phyloP scores from a whole-genome alignment of 2,888 invertebrate genomes.

The Dryadula phaetusa region DNA sequence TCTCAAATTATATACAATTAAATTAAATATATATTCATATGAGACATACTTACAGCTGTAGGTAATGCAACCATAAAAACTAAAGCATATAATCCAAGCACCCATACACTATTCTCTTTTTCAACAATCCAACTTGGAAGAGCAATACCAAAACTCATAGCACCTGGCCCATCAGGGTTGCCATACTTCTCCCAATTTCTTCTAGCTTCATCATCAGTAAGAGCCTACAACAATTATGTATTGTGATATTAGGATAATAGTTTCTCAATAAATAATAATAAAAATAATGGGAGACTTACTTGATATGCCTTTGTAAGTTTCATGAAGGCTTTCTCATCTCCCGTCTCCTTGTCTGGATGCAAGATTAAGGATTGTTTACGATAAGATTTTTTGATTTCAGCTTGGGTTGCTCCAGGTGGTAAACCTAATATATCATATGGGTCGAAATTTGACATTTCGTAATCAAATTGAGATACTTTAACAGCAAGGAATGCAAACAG shows the following conservation, averaged over 20 bases:
- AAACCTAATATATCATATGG: slow-evolving; percentile 98
- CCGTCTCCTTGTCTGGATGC: slow-evolving; percentile 99
- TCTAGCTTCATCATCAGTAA: slow-evolving; percentile 98
- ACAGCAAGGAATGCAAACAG: slow-evolving; percentile 92
- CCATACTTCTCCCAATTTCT: slow-evolving; percentile 99
- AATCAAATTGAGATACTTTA: slow-evolving; percentile 98
- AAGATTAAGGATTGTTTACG: slow-evolving; percentile 95
- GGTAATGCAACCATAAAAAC: slow-evolving; percentile 99
- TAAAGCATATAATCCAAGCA: slow-evolving; percentile 95
- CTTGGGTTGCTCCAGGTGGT: slow-evolving; percentile 92
- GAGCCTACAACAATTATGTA: slow-evolving; percentile 86
- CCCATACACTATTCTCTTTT: slow-evolving; percentile 99
- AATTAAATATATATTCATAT: too few species aligned
- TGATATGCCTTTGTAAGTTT: slow-evolving; percentile 96
- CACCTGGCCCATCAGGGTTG: slow-evolving; percentile 99
- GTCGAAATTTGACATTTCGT: slow-evolving; percentile 99
- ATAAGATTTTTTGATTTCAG: slow-evolving; percentile 97
- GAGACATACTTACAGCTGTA: slow-evolving; percentile 85
- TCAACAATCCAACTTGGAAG: slow-evolving; percentile 99
- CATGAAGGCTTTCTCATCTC: slow-evolving; percentile 99
- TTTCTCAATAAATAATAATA: too few species aligned
- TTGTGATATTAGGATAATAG: too few species aligned
- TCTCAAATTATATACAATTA: too few species aligned
- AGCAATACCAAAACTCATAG: slow-evolving; percentile 99
- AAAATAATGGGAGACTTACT: slow-evolving; percentile 77